Evolutionary conservation across 1,140 invertebrate species (phyloP).

Genomic region (Tetramorium parvispinum): DNA sequence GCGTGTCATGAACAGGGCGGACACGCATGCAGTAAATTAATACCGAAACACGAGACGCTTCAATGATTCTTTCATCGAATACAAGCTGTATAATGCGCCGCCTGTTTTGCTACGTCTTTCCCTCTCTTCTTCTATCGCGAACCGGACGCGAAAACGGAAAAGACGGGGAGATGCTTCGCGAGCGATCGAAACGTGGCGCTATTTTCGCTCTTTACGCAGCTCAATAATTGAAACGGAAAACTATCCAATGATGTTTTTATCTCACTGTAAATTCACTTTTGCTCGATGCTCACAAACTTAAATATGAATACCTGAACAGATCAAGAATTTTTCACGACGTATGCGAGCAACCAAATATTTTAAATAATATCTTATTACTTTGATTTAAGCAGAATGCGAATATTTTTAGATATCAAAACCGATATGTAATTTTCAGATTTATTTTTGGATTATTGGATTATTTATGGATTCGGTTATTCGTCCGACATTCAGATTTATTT

Average conservation of each 20-base stretch:
- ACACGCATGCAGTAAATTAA: slow-evolving; percentile 56
- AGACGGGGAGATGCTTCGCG: not conserved
- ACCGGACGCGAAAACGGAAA: not conserved
- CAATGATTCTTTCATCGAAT: slow-evolving; percentile 51
- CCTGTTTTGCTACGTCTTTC: slow-evolving; percentile 4
- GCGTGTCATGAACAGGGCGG: slow-evolving; percentile 25
- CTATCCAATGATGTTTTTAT: not conserved
- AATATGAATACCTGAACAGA: not conserved
- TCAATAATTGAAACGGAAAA: not conserved
- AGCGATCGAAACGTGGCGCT: not conserved
- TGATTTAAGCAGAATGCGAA: not conserved
- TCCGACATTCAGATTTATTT: not conserved
- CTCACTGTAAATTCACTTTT: not conserved
- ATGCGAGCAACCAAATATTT: not conserved
- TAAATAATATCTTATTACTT: not conserved
- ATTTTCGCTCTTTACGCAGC: not conserved
- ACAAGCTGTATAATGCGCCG: slow-evolving; percentile 38
- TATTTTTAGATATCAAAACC: not conserved
- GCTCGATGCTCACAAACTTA: not conserved
- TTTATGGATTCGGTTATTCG: no score
- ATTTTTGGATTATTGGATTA: no score
- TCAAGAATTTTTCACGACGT: not conserved
- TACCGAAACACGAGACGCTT: slow-evolving; percentile 56
- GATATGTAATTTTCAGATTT: not conserved
- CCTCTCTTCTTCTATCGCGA: not conserved